phyloP scores from a whole-genome alignment of 2,888 invertebrate genomes.

The Caenorhabditis imperialis region DNA sequence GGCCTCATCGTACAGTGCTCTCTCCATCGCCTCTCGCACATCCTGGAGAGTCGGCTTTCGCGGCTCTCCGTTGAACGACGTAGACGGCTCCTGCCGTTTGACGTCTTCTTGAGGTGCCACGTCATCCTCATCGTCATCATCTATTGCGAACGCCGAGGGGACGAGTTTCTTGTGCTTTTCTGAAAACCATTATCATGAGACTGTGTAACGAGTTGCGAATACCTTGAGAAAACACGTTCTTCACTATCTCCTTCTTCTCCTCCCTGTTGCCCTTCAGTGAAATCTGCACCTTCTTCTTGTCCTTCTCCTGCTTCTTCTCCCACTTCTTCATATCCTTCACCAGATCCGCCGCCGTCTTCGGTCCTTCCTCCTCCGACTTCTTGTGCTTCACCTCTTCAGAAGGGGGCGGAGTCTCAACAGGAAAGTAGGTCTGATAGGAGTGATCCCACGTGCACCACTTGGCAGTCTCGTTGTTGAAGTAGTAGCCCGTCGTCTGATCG shows the following conservation, averaged over 20 bases:
- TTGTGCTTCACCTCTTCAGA: conserved; percentile 22
- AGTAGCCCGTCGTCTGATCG: conserved; percentile 87
- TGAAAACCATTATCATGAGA: too few relatives aligned
- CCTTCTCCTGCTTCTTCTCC: conserved; percentile 97
- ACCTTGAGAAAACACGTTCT: conserved; percentile 57
- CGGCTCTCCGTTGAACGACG: conserved; percentile 11
- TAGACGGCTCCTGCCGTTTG: conserved; percentile 15
- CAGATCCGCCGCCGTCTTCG: conserved; percentile 77
- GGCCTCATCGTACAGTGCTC: conserved; percentile 76
- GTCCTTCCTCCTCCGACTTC: conserved; percentile 47
- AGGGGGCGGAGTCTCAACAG: conserved; percentile 49
- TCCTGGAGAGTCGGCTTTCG: conserved; percentile 17
- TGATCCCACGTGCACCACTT: conserved; percentile 96
- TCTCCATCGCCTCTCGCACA: conserved; percentile 55
- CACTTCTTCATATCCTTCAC: conserved; percentile 88
- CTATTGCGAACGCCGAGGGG: not conserved
- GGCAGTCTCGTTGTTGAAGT: conserved; percentile 91
- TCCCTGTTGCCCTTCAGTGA: conserved; percentile 55
- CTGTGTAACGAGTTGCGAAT: too few relatives aligned
- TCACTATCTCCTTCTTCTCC: conserved; percentile 42
- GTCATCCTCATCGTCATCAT: conserved; percentile 35
- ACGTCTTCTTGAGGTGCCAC: conserved; percentile 1
- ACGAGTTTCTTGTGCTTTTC: conserved; percentile 26
- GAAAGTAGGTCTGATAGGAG: conserved; percentile 75
- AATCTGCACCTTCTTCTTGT: conserved; percentile 82